Evolutionary conservation across 2,888 invertebrate species (phyloP).

Genomic region (Mechanitis messenoides): DNA sequence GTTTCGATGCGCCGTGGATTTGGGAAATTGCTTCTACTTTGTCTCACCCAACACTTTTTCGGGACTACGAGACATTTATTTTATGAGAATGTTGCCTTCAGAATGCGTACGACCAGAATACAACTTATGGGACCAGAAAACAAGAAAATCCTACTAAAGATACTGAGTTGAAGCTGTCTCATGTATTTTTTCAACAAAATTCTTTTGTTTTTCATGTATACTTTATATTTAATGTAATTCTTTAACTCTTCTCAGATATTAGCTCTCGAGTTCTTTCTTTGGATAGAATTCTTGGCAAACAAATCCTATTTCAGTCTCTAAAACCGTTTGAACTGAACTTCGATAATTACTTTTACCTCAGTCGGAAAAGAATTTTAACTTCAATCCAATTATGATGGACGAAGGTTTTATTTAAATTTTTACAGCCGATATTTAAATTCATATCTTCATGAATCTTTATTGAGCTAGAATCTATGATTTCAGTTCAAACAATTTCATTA

Average conservation of each 20-base stretch:
- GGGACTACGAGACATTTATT: slow-evolving; percentile 1
- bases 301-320: slow-evolving; percentile 31
- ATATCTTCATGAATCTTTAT: not conserved
- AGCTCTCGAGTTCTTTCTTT: slow-evolving; percentile 24
- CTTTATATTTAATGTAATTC: not conserved
- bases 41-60: slow-evolving; percentile 7
- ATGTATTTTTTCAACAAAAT: no score
- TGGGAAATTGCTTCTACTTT: slow-evolving; percentile 14
- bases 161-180: no score
- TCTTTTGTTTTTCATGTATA: no score
- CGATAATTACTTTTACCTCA: slow-evolving; percentile 30
- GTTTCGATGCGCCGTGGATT: slow-evolving; percentile 5
- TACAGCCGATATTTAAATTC: slow-evolving; percentile 1
- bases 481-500: not conserved
- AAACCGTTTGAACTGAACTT: slow-evolving; percentile 23
- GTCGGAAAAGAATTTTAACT: slow-evolving; percentile 19
- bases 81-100: not conserved
- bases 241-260: not conserved
- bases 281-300: slow-evolving; percentile 62
- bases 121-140: not conserved
- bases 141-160: no score
- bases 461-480: not conserved
- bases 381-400: slow-evolving; percentile 21
- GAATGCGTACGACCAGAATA: slow-evolving; percentile 3
- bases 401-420: not conserved